Evolutionary conservation across 1,140 invertebrate species (phyloP).

Genomic region (Diorhabda elongata): DNA sequence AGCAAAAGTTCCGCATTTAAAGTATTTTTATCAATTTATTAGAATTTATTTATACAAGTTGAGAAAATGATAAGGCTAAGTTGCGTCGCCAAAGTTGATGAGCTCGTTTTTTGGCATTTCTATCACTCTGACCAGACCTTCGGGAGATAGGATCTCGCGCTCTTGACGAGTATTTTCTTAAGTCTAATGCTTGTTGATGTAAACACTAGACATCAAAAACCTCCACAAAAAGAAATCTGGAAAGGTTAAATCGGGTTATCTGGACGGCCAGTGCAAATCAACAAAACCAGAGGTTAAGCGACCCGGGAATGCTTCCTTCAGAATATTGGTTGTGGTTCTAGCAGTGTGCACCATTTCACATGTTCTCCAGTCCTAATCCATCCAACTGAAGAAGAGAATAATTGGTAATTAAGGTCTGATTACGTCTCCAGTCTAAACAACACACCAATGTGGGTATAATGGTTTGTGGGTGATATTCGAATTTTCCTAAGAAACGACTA

Average conservation of each 20-base stretch:
- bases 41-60: background rate
- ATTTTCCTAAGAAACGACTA: background rate
- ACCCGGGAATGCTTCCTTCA: background rate
- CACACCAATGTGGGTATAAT: background rate
- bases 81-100: background rate
- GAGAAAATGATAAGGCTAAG: background rate
- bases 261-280: background rate
- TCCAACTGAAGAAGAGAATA: background rate
- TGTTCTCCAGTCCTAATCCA: background rate
- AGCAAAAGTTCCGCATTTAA: background rate
- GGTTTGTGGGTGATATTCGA: background rate
- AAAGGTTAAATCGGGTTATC: background rate
- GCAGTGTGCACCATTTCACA: background rate
- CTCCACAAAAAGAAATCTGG: background rate
- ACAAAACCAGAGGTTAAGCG: background rate
- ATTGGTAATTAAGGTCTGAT: background rate
- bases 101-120: background rate
- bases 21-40: background rate
- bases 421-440: background rate
- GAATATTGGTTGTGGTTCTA: background rate
- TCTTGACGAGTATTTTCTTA: constrained; percentile 1
- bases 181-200: background rate
- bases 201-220: background rate
- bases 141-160: background rate
- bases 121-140: background rate